A percentile compares a stretch with the other conserved stretches of the same genome.
phyloP scores from a whole-genome alignment of 2,797 vertebrate genomes.

The Pangasius macronema region DNA sequence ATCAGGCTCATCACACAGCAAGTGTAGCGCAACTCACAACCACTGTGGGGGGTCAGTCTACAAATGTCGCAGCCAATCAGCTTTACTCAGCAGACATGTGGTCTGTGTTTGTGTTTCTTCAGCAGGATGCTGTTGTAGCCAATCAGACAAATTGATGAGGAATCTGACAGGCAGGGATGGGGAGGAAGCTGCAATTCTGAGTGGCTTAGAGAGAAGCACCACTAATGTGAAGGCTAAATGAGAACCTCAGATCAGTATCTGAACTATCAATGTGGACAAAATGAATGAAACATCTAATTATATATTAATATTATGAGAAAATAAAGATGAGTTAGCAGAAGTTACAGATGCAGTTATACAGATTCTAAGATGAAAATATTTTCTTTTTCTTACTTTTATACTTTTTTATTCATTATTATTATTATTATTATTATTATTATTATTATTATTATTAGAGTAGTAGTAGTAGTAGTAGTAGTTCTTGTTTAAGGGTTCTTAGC shows the following conservation, averaged over 20 bases:
- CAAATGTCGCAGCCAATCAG: slow-evolving; percentile 7
- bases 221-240: neutral
- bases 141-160: slow-evolving; percentile 1
- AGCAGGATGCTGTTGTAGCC: neutral
- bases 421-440: neutral
- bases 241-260: neutral
- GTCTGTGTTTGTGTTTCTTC: slow-evolving; percentile 14
- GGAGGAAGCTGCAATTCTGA: neutral
- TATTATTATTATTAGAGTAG: neutral
- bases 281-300: neutral
- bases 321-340: neutral
- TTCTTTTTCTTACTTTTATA: neutral
- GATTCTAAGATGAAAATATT: neutral
- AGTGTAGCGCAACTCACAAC: neutral
- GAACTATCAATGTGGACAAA: neutral
- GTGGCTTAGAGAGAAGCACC: neutral
- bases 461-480: neutral
- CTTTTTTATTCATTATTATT: neutral
- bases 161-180: neutral
- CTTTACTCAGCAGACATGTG: neutral
- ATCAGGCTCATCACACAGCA: neutral
- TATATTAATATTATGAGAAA: neutral
- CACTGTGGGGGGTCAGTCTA: neutral
- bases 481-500: neutral
- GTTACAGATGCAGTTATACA: neutral